phyloP scores from a whole-genome alignment of 2,888 invertebrate genomes.

The Agrotis ipsilon region DNA sequence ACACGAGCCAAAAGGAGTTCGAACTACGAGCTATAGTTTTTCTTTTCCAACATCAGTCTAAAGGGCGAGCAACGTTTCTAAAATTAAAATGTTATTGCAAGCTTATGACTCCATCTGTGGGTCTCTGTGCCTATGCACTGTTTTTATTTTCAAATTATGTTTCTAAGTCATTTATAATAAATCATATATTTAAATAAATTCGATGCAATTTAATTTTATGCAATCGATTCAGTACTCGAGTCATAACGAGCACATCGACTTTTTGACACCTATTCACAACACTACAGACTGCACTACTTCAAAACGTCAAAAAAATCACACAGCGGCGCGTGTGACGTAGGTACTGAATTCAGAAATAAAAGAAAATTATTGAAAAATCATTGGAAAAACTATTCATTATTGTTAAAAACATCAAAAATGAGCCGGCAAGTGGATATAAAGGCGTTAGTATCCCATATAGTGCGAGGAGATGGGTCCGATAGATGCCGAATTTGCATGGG shows the following conservation, averaged over 20 bases:
- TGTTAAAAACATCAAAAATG: constrained; percentile 71
- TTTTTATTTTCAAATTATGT: too few relatives aligned
- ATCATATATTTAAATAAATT: too few relatives aligned
- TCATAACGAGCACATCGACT: neutral
- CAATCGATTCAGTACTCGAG: neutral
- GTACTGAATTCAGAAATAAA: constrained; percentile 25
- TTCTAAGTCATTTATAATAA: too few relatives aligned
- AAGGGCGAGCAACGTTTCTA: too few relatives aligned
- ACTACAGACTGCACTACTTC: constrained; percentile 3
- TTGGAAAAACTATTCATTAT: constrained; percentile 9
- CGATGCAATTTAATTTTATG: too few relatives aligned
- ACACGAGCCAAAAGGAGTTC: too few relatives aligned
- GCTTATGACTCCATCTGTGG: too few relatives aligned
- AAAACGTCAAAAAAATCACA: constrained; percentile 54
- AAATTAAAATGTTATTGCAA: too few relatives aligned
- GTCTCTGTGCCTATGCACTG: too few relatives aligned
- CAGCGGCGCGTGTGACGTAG: constrained; percentile 48
- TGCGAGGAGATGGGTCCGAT: constrained; percentile 85
- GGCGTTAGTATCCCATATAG: constrained; percentile 86
- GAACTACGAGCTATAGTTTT: too few relatives aligned
- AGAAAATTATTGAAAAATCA: constrained; percentile 27
- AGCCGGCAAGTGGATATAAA: constrained; percentile 85
- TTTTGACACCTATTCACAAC: neutral
- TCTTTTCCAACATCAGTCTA: too few relatives aligned
- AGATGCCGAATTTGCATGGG: constrained; percentile 89